phyloP scores from a whole-genome alignment of 2,797 vertebrate genomes.

The Pseudochromis fuscus region DNA sequence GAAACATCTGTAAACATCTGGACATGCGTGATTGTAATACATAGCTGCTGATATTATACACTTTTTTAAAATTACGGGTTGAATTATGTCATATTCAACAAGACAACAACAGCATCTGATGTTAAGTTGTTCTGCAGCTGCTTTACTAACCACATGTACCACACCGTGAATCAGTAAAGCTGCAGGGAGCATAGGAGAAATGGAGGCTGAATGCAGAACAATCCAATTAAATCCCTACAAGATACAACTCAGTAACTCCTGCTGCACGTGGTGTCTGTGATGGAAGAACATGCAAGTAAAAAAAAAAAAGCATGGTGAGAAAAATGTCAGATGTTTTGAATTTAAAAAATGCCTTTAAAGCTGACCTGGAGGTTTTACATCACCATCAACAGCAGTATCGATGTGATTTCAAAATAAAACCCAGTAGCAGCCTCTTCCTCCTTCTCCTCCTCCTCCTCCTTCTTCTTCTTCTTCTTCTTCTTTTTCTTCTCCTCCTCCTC shows the following conservation, averaged over 20 bases:
- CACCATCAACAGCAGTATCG: not conserved
- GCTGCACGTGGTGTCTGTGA: not conserved
- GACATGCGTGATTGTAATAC: not conserved
- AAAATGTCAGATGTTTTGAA: not conserved
- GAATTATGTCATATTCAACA: not conserved
- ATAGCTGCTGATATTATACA: too few relatives aligned
- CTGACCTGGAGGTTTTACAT: not conserved
- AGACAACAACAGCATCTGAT: too few relatives aligned
- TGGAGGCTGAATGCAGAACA: too few relatives aligned
- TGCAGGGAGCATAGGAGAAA: too few relatives aligned
- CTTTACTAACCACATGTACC: too few relatives aligned
- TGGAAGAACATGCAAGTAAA: not conserved
- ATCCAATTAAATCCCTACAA: too few relatives aligned
- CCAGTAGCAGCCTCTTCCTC: not conserved
- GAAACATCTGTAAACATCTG: conserved; percentile 38
- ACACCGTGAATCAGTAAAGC: too few relatives aligned
- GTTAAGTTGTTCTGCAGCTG: too few relatives aligned
- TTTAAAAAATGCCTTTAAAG: not conserved
- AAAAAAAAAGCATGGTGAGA: not conserved
- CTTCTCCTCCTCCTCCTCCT: too few relatives aligned
- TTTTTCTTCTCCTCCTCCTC: conserved; percentile 26
- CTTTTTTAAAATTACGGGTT: too few relatives aligned
- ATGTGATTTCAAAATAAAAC: conserved; percentile 26
- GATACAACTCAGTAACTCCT: too few relatives aligned
- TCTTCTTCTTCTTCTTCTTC: too few relatives aligned